Evolutionary conservation across 2,888 invertebrate genomes (phyloP), one percentile per base, ranked within the genome.

Genomic region (Achlya flavicornis): DNA sequence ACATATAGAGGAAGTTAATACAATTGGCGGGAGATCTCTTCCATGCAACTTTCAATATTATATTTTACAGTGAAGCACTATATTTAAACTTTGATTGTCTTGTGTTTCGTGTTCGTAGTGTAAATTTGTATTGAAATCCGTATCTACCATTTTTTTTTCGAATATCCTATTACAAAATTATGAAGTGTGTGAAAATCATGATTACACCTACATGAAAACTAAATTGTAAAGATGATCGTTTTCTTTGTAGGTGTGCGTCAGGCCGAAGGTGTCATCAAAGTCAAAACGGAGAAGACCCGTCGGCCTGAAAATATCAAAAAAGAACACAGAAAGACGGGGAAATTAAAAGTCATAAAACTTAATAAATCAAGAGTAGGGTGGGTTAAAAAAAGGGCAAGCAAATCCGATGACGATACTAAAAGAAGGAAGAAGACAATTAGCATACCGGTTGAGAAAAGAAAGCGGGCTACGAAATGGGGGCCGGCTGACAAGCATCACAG

Each of bases 161-260:
- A 41, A 41, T 41, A 12, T 41, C 41, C 38, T 5, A 35, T 35
- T 35, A 35, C 1, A 35, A 10, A 41, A 41, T 12, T 41, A 12
- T 41, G 41, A 41, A 12, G 4, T 41, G 3, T 41, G 12, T 1
- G 41, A n/a, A n/a, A n/a, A n/a, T n/a, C n/a, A n/a, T n/a, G n/a
- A n/a, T n/a, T 5, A 19, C 41, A 72, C 46, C 38, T 10, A 16
- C 41, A n/a, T 58, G 33, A 46, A 11, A n/a, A 46, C 35, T 38
- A 57, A 58, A 63, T 57, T 64, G 14, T 57, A 48, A 53, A 48
- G 19, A 16, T 61, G 60, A 38, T 4, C 16, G 46, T 68, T 68
- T 66, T 62, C 65, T 72, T 70, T 70, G 65, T 70, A 72, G 72
- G 66, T 70, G 59, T 63, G 61, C 63, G 63, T 33, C 61, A 61